Conservation (phyloP, 2,113 vertebrate genomes). For the Pterocles burchelli region DNA sequence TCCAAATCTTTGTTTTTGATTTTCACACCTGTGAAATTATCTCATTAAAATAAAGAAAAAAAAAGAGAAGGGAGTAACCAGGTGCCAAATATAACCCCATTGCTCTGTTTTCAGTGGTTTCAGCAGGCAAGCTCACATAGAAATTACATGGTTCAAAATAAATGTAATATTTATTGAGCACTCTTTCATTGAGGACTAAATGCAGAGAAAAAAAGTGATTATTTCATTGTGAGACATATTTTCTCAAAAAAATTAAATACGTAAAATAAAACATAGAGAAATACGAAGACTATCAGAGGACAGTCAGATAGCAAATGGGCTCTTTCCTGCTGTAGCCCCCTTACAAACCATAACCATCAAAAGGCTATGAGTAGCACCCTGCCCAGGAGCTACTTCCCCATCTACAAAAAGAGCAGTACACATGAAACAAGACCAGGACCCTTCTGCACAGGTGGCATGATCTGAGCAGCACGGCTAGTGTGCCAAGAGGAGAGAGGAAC, state of each 20-base stretch:
- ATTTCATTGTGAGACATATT: neutral
- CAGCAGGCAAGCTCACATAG: neutral
- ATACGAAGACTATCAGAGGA: neutral
- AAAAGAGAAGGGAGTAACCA: neutral
- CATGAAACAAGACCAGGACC: neutral
- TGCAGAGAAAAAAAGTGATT: neutral
- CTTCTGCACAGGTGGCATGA: neutral
- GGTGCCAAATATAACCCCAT: neutral
- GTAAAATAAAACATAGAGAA: neutral
- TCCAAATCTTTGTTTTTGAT: neutral
- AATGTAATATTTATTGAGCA: neutral
- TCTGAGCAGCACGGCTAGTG: neutral
- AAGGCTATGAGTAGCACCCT: neutral
- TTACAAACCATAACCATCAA: neutral
- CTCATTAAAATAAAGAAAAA: neutral
- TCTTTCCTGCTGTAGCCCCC: neutral
- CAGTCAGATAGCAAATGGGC: neutral
- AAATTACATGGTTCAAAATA: neutral
- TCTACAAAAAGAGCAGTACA: neutral
- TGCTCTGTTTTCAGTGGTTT: neutral
- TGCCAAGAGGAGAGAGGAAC: neutral
- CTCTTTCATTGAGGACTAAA: neutral
- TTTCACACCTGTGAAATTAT: neutral
- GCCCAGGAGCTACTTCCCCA: neutral
- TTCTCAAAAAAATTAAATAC: neutral